These are phyloP conservation scores for Cecropterus lyciades DNA, from an alignment of 1,140 invertebrate genomes.

Conservation along the genomic window DNA sequence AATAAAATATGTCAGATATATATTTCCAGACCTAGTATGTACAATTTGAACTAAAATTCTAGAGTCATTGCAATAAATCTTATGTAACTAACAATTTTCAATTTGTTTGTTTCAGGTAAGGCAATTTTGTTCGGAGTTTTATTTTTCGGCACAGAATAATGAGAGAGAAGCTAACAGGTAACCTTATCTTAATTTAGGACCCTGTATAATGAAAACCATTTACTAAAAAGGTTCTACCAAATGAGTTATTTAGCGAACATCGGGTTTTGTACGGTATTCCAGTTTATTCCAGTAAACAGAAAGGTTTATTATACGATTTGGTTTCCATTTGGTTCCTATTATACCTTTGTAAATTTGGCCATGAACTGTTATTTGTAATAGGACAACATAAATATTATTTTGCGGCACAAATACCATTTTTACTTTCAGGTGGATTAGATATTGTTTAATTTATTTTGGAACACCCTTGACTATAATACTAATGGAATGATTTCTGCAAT, in stretches of 20 bases:
- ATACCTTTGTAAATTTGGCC: neutral
- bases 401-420: too few relatives aligned
- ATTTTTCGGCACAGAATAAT: slow-evolving; percentile 10
- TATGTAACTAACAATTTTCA: slow-evolving; percentile 4
- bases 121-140: slow-evolving; percentile 13
- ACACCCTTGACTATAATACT: too few relatives aligned
- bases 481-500: too few relatives aligned
- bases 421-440: too few relatives aligned
- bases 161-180: slow-evolving; percentile 14
- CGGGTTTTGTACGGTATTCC: neutral
- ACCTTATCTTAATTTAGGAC: slow-evolving; percentile 24
- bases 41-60: too few relatives aligned
- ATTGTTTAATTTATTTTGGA: too few relatives aligned
- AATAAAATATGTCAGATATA: too few relatives aligned
- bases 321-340: neutral
- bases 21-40: too few relatives aligned
- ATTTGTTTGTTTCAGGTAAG: slow-evolving; percentile 28
- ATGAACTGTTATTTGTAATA: neutral
- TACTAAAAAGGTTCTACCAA: slow-evolving; percentile 2
- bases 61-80: too few relatives aligned
- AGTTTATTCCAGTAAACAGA: neutral
- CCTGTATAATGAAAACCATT: slow-evolving; percentile 7
- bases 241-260: slow-evolving; percentile 10
- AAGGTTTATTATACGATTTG: neutral
- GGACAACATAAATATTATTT: too few relatives aligned